These are phyloP conservation scores for Gambusia yucatana DNA, from an alignment of 2,797 vertebrate species.

Conservation along the genomic window DNA sequence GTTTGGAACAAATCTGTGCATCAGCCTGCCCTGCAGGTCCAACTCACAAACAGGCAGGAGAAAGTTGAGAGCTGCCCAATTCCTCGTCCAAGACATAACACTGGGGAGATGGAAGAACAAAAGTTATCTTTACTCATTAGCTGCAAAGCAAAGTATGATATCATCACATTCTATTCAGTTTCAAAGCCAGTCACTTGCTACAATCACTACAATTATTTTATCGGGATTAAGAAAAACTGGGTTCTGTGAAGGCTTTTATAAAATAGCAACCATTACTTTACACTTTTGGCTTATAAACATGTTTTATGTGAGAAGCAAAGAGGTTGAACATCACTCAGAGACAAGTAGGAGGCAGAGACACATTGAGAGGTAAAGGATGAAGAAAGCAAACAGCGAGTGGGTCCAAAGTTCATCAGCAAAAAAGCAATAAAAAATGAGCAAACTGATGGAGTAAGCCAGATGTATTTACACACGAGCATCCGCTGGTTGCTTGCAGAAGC, in stretches of 20 bases:
- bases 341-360: background rate
- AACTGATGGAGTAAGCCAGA: slow-evolving; percentile 61
- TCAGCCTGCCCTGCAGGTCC: background rate
- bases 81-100: background rate
- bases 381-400: slow-evolving; percentile 34
- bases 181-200: background rate
- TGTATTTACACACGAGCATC: slow-evolving; percentile 78
- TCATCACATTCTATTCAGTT: background rate
- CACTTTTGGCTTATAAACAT: background rate
- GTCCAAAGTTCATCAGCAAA: slow-evolving; percentile 71
- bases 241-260: background rate
- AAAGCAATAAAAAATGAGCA: slow-evolving; percentile 21
- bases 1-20: background rate
- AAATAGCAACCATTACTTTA: background rate
- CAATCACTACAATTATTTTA: background rate
- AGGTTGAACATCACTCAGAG: background rate
- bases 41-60: background rate
- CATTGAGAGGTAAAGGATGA: slow-evolving; percentile 6
- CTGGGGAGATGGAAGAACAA: background rate
- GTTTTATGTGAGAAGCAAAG: background rate
- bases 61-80: background rate
- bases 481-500: slow-evolving; percentile 39
- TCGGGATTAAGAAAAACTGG: background rate
- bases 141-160: background rate
- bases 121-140: background rate